Conservation (phyloP, 2,797 vertebrate genomes). For the Danionella dracula region DNA sequence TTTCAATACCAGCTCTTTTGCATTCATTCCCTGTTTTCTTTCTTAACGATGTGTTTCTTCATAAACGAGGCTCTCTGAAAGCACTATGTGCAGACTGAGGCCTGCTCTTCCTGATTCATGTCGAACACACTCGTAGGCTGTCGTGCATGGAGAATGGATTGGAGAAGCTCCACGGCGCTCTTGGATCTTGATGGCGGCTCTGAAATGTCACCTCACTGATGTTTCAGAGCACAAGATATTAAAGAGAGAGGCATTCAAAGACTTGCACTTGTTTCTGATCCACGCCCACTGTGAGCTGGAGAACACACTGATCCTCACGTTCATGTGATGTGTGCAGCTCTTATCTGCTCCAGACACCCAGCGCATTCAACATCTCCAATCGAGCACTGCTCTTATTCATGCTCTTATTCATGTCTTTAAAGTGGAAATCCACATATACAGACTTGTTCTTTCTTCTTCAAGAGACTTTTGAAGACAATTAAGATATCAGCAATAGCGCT, state of each 20-base stretch:
- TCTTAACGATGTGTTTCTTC: constrained; percentile 65
- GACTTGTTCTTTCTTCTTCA: constrained; percentile 35
- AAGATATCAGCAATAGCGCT: constrained; percentile 56
- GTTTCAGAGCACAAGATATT: constrained; percentile 72
- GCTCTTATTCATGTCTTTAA: constrained; percentile 65
- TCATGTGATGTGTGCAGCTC: constrained; percentile 36
- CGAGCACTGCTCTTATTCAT: constrained; percentile 60
- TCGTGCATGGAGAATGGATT: constrained; percentile 81
- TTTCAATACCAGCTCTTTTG: background rate
- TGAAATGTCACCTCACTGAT: constrained; percentile 82
- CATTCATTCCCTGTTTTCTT: constrained; percentile 44
- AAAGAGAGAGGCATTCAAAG: constrained; percentile 71
- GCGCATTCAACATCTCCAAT: constrained; percentile 71
- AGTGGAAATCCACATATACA: constrained; percentile 67
- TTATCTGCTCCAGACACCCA: constrained; percentile 75
- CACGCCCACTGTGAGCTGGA: constrained; percentile 68
- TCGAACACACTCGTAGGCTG: constrained; percentile 68
- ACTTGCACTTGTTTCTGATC: constrained; percentile 58
- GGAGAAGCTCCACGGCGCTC: constrained; percentile 66
- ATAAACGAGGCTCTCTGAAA: constrained; percentile 61
- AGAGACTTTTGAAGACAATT: constrained; percentile 55
- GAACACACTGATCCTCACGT: constrained; percentile 62
- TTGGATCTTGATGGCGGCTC: constrained; percentile 73
- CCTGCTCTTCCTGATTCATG: constrained; percentile 67
- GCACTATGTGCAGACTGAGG: constrained; percentile 58